These are phyloP conservation scores for Sander lucioperca DNA, from an alignment of 2,113 vertebrate species.

Conservation along the genomic window DNA sequence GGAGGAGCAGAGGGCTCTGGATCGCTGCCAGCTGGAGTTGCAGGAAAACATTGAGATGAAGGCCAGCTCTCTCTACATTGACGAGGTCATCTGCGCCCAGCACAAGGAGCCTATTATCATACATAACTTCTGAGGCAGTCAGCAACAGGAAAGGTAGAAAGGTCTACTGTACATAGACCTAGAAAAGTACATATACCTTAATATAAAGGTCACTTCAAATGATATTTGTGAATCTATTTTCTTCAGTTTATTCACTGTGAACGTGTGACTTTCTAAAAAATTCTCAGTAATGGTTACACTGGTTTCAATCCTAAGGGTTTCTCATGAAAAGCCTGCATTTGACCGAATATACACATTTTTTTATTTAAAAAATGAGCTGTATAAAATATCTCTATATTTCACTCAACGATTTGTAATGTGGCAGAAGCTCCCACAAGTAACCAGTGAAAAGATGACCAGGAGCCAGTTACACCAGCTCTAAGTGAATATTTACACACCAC, in stretches of 20 bases:
- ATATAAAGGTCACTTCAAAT: neutral
- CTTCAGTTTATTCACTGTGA: neutral
- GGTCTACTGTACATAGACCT: neutral
- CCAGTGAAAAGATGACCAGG: too few relatives aligned
- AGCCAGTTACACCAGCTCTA: too few relatives aligned
- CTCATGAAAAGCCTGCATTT: too few relatives aligned
- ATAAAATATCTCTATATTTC: too few relatives aligned
- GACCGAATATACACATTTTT: too few relatives aligned
- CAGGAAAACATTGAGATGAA: conserved; percentile 91
- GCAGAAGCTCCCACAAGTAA: too few relatives aligned
- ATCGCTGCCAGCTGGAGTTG: conserved; percentile 85
- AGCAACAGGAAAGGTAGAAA: neutral
- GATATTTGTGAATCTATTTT: neutral
- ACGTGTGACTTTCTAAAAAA: too few relatives aligned
- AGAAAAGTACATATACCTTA: neutral
- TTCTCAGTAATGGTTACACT: too few relatives aligned
- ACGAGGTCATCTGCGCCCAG: conserved; percentile 90
- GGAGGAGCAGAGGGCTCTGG: conserved; percentile 83
- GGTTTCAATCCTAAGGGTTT: too few relatives aligned
- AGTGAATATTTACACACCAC: neutral
- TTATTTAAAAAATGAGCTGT: too few relatives aligned
- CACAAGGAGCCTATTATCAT: conserved; percentile 85
- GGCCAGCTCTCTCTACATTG: conserved; percentile 89
- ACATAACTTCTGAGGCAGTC: conserved; percentile 78
- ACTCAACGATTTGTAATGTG: too few relatives aligned